A percentile compares a stretch with the other conserved stretches of the same genome.
Evolutionary conservation across 2,888 invertebrate genomes (phyloP).

Genomic region (Watsonalla binaria): DNA sequence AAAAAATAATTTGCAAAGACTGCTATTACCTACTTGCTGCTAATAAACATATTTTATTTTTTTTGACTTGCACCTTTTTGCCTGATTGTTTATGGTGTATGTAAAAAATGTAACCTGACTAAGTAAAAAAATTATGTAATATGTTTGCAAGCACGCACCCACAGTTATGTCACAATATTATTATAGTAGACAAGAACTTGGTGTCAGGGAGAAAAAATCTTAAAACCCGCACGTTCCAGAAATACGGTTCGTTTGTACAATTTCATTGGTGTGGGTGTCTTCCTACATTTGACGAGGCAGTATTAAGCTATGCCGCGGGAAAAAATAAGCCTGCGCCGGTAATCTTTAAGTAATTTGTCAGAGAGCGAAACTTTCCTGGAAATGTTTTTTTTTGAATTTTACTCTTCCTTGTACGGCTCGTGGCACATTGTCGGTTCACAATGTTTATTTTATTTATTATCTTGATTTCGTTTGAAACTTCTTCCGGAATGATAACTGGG

Average conservation of each 20-base stretch:
- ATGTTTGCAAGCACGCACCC: too few relatives aligned
- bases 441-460: neutral
- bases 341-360: constrained; percentile 45
- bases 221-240: neutral
- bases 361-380: constrained; percentile 22
- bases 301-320: constrained; percentile 17
- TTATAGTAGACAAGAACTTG: neutral
- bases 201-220: neutral
- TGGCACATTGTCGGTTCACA: neutral
- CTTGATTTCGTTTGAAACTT: too few relatives aligned
- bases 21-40: too few relatives aligned
- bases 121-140: too few relatives aligned
- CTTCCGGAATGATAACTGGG: too few relatives aligned
- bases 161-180: too few relatives aligned
- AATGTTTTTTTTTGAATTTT: constrained; percentile 14
- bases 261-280: constrained; percentile 10
- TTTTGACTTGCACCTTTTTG: too few relatives aligned
- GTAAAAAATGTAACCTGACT: too few relatives aligned
- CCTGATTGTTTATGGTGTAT: too few relatives aligned
- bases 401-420: constrained; percentile 15
- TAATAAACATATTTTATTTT: too few relatives aligned
- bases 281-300: constrained; percentile 22
- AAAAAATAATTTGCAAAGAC: too few relatives aligned
- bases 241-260: constrained; percentile 12
- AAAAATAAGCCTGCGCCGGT: constrained; percentile 21